A percentile compares a stretch with the other conserved stretches of the same genome.
These are phyloP conservation scores for Athalia circularis DNA, from an alignment of 2,888 invertebrate species.

Conservation along the genomic window DNA sequence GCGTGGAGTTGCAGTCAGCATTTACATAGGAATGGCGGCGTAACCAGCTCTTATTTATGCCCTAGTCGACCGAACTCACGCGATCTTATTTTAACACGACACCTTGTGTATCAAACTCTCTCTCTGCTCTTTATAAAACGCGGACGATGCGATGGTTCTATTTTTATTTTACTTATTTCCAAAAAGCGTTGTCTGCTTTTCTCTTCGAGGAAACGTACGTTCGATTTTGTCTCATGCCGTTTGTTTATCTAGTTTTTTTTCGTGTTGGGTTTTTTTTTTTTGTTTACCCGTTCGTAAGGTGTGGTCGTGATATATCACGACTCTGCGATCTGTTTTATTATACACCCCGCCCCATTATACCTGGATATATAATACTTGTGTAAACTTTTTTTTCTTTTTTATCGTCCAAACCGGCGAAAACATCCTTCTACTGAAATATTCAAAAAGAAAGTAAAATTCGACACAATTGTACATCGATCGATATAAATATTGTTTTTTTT, in stretches of 20 bases:
- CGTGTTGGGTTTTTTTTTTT: background rate
- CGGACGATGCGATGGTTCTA: background rate
- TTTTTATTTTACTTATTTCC: slow-evolving; percentile 18
- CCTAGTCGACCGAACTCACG: slow-evolving; percentile 60
- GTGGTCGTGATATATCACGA: slow-evolving; percentile 21
- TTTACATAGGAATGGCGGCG: slow-evolving; percentile 65
- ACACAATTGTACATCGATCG: background rate
- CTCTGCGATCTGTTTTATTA: slow-evolving; percentile 23
- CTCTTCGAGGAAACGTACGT: slow-evolving; percentile 43
- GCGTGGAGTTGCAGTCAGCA: slow-evolving; percentile 47
- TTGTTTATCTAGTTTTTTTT: background rate
- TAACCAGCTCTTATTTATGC: slow-evolving; percentile 68
- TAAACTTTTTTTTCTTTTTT: background rate
- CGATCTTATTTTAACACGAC: slow-evolving; percentile 63
- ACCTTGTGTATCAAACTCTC: slow-evolving; percentile 46
- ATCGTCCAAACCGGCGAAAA: too few species aligned
- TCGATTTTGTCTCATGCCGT: background rate
- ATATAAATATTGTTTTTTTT: background rate
- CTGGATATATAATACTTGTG: background rate
- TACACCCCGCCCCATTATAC: background rate
- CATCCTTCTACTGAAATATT: background rate
- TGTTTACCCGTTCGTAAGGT: background rate
- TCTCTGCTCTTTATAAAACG: background rate
- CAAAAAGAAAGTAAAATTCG: background rate
- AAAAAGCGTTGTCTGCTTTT: slow-evolving; percentile 5